These are phyloP conservation scores for Drosophila borborema DNA, from an alignment of 2,888 invertebrate genomes.

Conservation along the genomic window DNA sequence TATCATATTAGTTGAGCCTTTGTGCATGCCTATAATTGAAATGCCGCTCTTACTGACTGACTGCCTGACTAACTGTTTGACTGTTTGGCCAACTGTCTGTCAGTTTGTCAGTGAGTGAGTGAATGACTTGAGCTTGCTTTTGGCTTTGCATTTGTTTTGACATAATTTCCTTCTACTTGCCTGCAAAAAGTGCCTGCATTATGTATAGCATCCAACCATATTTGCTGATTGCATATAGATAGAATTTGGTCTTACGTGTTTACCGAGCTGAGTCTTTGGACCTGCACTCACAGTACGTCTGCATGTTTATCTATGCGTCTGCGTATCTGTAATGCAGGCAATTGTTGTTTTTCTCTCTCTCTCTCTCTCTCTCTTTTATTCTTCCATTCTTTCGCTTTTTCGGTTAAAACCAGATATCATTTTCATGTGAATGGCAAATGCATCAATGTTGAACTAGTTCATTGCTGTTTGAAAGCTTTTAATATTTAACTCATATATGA, in stretches of 20 bases:
- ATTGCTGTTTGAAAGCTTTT: conserved; percentile 12
- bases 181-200: conserved; percentile 52
- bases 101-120: conserved; percentile 31
- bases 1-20: conserved; percentile 65
- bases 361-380: neutral
- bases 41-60: conserved; percentile 50
- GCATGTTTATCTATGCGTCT: conserved; percentile 1
- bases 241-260: conserved; percentile 62
- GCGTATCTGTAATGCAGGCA: conserved; percentile 23
- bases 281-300: conserved; percentile 4
- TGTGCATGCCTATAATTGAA: conserved; percentile 67
- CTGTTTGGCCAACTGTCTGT: conserved; percentile 23
- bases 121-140: conserved; percentile 59
- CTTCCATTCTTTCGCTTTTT: neutral
- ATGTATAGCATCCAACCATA: conserved; percentile 52
- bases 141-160: conserved; percentile 69
- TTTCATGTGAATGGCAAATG: conserved; percentile 32
- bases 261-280: conserved; percentile 38
- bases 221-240: conserved; percentile 80
- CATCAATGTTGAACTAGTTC: conserved; percentile 19
- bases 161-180: conserved; percentile 76
- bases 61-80: conserved; percentile 32
- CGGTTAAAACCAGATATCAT: conserved; percentile 22
- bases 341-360: conserved; percentile 18
- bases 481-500: conserved; percentile 12